Evolutionary conservation across 2,888 invertebrate species (phyloP).

Genomic region (Mesochorus sp.): DNA sequence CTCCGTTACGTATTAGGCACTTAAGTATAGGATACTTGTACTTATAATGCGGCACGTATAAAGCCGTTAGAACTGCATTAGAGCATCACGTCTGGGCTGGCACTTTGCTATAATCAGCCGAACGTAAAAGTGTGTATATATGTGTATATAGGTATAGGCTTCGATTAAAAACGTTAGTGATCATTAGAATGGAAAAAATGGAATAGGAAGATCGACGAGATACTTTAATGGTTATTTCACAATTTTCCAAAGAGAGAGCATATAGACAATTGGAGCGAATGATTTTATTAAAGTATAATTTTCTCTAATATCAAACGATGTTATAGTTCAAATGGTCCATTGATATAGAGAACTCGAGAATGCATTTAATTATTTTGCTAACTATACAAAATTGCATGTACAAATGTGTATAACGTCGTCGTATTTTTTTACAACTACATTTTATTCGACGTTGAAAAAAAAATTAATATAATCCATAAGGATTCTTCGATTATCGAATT

Average conservation of each 20-base stretch:
- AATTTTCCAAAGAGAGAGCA: too few relatives aligned
- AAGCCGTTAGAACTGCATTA: slow-evolving; percentile 49
- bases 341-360: too few relatives aligned
- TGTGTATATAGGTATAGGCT: neutral
- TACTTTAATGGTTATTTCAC: slow-evolving; percentile 5
- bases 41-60: slow-evolving; percentile 31
- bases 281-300: too few relatives aligned
- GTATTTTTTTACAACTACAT: too few relatives aligned
- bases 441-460: neutral
- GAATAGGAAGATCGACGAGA: neutral
- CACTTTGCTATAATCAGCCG: slow-evolving; percentile 32
- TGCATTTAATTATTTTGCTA: too few relatives aligned
- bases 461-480: neutral
- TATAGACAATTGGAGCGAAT: too few relatives aligned
- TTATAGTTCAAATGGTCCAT: too few relatives aligned
- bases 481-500: neutral
- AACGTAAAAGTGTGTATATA: neutral
- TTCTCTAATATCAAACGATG: too few relatives aligned
- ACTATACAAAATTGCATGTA: too few relatives aligned
- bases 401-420: too few relatives aligned
- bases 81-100: slow-evolving; percentile 45
- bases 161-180: neutral
- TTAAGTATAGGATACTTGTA: neutral
- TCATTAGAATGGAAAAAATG: slow-evolving; percentile 15
- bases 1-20: slow-evolving; percentile 56